Percentiles rank a stretch among this genome's conserved stretches.
phyloP scores from a whole-genome alignment of 2,888 invertebrate genomes.

The Drosophila anomelani region DNA sequence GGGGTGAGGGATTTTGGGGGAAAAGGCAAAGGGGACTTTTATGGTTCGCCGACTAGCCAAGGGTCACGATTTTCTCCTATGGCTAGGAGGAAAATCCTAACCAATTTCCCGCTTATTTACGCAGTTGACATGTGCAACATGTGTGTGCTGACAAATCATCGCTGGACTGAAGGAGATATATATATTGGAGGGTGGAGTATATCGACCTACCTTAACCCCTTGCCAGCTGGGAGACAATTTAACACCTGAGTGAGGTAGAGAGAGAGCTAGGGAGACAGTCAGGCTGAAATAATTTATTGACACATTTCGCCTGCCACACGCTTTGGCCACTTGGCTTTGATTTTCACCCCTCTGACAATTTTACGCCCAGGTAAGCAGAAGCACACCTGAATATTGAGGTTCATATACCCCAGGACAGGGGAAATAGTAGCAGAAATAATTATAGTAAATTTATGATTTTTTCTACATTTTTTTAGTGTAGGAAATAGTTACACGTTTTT shows the following conservation, averaged over 20 bases:
- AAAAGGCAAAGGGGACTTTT: constrained; percentile 46
- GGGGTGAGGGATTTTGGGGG: neutral
- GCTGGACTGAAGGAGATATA: constrained; percentile 4
- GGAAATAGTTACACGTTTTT: no score
- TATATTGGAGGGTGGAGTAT: neutral
- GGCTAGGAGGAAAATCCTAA: constrained; percentile 31
- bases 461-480: neutral
- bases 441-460: neutral
- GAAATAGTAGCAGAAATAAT: neutral
- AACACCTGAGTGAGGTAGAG: constrained; percentile 59
- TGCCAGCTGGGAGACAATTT: constrained; percentile 58
- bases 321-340: constrained; percentile 56
- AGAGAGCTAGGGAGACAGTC: constrained; percentile 2
- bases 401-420: neutral
- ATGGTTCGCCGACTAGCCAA: constrained; percentile 39
- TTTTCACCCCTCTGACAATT: constrained; percentile 51
- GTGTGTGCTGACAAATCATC: constrained; percentile 70
- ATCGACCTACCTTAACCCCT: constrained; percentile 56
- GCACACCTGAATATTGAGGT: neutral
- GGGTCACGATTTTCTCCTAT: constrained; percentile 18
- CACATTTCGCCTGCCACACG: constrained; percentile 59
- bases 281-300: constrained; percentile 67
- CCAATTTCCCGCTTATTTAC: constrained; percentile 76
- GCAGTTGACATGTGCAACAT: constrained; percentile 73
- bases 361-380: constrained; percentile 57